Evolutionary conservation across 1,140 invertebrate genomes (phyloP), one percentile per base, ranked within the genome.

Genomic region (Trichomalopsis sarcophagae): DNA sequence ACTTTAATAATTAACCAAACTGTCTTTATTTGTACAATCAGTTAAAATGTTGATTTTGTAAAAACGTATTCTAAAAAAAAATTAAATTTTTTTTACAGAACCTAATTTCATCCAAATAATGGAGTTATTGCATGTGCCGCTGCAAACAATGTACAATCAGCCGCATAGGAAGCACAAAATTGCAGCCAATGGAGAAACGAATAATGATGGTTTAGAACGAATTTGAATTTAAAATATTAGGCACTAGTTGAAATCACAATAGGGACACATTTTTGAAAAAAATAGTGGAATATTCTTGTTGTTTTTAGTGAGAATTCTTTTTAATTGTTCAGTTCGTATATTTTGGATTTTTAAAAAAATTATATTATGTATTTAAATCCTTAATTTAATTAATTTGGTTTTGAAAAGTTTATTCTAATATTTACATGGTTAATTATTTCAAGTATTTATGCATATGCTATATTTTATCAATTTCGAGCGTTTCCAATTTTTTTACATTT

Each of bases 71-170:
- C 33, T 36, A 36, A 36, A 36, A 36, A 36, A 2, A 55, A 14
- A 68, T 76, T 73, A 81, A 69, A 27, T 23, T 68, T 80, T 36
- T 87, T 84, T 94, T 95, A 21, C 94, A 97, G 97, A 97, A 91
- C 95, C 96, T 76, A 95, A 97, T 91, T 97, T 96, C 92, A 96
- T 96, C 86, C 95, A 97, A 92, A 94, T 98, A 87, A 95, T 97
- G 89, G 97, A 98, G 93, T 92, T 97, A 50, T 94, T 98, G n/a
- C 97, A 97, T 90, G 96, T 97, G 86, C 97, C 97, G 50, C 92
- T 98, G 86, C 97, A 97, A 91, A 95, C 95, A 23, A 94, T 96
- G 82, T 96, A 96, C 91, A 95, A 92, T 88, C 91, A 93, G 78
- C 90, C 91, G 81, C 89, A 92, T 82, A 92, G 90, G 82, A 92